Percentiles rank a stretch among this genome's conserved stretches.
phyloP scores from a whole-genome alignment of 1,140 invertebrate genomes.

The Caerostris extrusa region DNA sequence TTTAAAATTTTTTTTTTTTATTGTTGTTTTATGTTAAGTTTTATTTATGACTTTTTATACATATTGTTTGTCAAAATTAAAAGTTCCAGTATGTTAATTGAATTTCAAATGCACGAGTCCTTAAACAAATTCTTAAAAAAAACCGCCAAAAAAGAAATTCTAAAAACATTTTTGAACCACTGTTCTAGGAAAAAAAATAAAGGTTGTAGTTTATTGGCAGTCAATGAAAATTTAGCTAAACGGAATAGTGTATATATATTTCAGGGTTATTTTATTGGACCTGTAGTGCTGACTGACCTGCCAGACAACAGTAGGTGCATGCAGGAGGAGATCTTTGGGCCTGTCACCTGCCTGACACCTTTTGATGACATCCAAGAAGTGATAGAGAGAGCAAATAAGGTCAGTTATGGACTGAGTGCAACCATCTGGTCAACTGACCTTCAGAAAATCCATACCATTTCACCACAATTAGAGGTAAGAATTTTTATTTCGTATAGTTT shows the following conservation, averaged over 20 bases:
- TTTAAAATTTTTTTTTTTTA: too few species aligned
- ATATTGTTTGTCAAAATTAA: too few species aligned
- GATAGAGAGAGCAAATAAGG: slow-evolving; percentile 83
- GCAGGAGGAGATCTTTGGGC: slow-evolving; percentile 86
- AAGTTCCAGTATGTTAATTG: too few species aligned
- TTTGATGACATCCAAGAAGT: slow-evolving; percentile 84
- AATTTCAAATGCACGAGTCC: too few species aligned
- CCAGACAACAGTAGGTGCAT: slow-evolving; percentile 82
- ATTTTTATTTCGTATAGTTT: too few species aligned
- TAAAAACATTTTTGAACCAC: too few species aligned
- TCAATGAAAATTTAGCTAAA: background rate
- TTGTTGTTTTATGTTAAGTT: too few species aligned
- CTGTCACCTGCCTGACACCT: slow-evolving; percentile 84
- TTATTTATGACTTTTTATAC: too few species aligned
- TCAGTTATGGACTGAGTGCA: slow-evolving; percentile 84
- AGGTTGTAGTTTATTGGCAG: background rate
- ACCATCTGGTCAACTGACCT: slow-evolving; percentile 83
- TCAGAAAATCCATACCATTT: slow-evolving; percentile 82
- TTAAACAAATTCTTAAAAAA: too few species aligned
- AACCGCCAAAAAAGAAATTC: too few species aligned
- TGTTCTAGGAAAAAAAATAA: background rate
- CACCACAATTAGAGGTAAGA: slow-evolving; percentile 82
- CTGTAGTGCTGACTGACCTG: slow-evolving; percentile 83
- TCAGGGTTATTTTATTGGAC: slow-evolving; percentile 84
- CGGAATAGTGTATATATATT: background rate